Evolutionary conservation across 2,888 invertebrate species (phyloP), one percentile per base, ranked within the genome.

Genomic region (Drosophila nigricruria): DNA sequence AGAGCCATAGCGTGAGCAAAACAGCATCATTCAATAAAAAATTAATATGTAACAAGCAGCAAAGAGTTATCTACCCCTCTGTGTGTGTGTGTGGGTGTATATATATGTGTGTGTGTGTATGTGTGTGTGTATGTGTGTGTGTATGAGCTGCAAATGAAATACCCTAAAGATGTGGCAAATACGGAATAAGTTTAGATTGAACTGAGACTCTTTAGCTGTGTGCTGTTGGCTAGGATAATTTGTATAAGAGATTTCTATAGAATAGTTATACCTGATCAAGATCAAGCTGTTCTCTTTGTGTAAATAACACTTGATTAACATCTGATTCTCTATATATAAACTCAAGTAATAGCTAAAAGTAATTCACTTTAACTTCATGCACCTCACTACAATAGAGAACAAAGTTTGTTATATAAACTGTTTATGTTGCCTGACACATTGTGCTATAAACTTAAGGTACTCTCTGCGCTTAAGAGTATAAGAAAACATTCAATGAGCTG

Each of bases 1-100:
- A 32, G 36, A 30, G 32, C 36, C 18, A n/a, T 14, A n/a, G 30
- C 32, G 56, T 9, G 42, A 12, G 57, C 6, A 50, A 49, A 69
- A 43, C 45, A 67, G 68, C 63, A 66, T 65, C 82, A 79, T 89
- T 89, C 88, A 87, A 85, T 85, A 89, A 79, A 86, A 85, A 87
- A 84, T 89, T 81, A 89, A 89, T 84, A 87, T 84, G 73, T 72
- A 79, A 47, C 18, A 58, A 47, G 36, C 34, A 23, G 47, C 38
- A 38, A 53, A 38, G 32, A 32, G 36, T 38, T 36, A 25, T 38
- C 36, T 23, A 0, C 43, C 43, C 8, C 43, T 23, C 20, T 14
- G 20, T n/a, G 8, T 1, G 5, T 47, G 45, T 25, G 45, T 25
- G 25, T 10, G 45, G 16, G 5, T 25, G 25, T 45, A 25, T 20